A percentile compares a stretch with the other conserved stretches of the same genome.
phyloP scores from a whole-genome alignment of 2,888 invertebrate species.

The Nemotelus pantherinus region DNA sequence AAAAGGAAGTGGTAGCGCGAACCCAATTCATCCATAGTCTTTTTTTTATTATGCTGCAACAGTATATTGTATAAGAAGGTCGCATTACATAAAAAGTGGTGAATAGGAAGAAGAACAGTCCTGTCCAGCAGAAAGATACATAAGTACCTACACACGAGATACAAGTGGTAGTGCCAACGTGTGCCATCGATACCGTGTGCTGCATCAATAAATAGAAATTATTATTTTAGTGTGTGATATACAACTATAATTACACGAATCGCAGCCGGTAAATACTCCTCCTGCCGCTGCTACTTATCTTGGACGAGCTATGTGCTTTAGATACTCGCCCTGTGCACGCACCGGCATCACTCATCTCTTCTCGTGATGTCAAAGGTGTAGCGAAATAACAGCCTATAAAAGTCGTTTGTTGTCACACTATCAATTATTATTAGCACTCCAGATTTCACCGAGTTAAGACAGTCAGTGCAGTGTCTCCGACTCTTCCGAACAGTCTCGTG shows the following conservation, averaged over 20 bases:
- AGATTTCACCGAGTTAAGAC: slow-evolving; percentile 49
- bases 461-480: slow-evolving; percentile 23
- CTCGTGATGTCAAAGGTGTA: slow-evolving; percentile 49
- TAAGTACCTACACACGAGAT: slow-evolving; percentile 1
- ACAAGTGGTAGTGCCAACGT: slow-evolving; percentile 22
- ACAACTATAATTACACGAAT: slow-evolving; percentile 13
- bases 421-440: slow-evolving; percentile 51
- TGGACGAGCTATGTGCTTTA: slow-evolving; percentile 33
- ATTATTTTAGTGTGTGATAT: slow-evolving; percentile 3
- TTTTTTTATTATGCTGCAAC: slow-evolving; percentile 5
- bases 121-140: neutral
- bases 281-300: slow-evolving; percentile 6
- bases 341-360: slow-evolving; percentile 42
- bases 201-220: slow-evolving; percentile 12
- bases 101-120: neutral
- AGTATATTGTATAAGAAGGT: slow-evolving; percentile 14
- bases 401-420: slow-evolving; percentile 48
- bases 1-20: slow-evolving; percentile 1
- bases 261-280: neutral
- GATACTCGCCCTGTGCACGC: slow-evolving; percentile 6
- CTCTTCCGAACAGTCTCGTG: slow-evolving; percentile 7
- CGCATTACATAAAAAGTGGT: slow-evolving; percentile 28
- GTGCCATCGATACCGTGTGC: neutral
- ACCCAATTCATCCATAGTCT: slow-evolving; percentile 18
- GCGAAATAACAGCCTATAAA: slow-evolving; percentile 48